phyloP scores from a whole-genome alignment of 1,140 invertebrate genomes.

The Adelges cooleyi region DNA sequence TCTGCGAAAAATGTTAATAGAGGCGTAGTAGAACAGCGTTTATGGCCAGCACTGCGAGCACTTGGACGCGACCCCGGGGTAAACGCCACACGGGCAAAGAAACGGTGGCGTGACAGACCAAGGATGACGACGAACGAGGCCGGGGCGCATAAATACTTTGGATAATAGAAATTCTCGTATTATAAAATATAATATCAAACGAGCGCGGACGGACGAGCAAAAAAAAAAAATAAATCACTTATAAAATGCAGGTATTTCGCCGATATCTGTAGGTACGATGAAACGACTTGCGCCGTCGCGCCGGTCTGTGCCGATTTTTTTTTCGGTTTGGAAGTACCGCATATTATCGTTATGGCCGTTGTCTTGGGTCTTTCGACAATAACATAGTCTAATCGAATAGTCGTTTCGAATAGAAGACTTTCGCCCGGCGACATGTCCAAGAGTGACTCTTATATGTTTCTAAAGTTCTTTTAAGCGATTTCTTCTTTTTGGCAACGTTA shows the following conservation, averaged over 20 bases:
- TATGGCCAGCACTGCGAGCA: not conserved
- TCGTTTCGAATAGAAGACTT: too few relatives aligned
- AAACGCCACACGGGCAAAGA: not conserved
- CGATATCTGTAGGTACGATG: too few relatives aligned
- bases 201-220: not conserved
- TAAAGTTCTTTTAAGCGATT: too few relatives aligned
- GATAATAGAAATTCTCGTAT: not conserved
- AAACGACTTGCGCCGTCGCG: not conserved
- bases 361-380: too few relatives aligned
- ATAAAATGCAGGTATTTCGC: too few relatives aligned
- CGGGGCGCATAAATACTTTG: conserved; percentile 22
- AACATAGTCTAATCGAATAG: too few relatives aligned
- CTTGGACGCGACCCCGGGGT: not conserved
- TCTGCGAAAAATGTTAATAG: conserved; percentile 26
- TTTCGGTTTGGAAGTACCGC: too few relatives aligned
- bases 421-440: too few relatives aligned
- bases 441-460: too few relatives aligned
- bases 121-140: conserved; percentile 7
- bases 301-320: not conserved
- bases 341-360: too few relatives aligned
- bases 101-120: not conserved
- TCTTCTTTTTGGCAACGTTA: too few relatives aligned
- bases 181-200: too few relatives aligned
- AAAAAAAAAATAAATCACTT: not conserved
- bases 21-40: conserved; percentile 1